Evolutionary conservation across 2,797 vertebrate genomes (phyloP).

Genomic region (Anguilla obscura): DNA sequence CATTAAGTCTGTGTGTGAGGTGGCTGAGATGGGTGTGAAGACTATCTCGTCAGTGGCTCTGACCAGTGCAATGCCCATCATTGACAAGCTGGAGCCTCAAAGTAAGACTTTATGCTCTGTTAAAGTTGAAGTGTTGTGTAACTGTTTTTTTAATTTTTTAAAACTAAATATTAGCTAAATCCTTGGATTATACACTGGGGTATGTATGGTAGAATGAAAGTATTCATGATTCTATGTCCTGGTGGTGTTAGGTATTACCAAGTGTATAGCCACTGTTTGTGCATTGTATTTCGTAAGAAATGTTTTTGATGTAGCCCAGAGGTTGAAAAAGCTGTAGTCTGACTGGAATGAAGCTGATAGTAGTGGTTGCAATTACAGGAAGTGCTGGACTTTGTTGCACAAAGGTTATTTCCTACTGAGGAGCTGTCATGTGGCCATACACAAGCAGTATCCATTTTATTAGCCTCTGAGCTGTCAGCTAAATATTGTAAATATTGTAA

Average conservation of each 20-base stretch:
- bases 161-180: not conserved
- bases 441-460: not conserved
- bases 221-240: not conserved
- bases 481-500: not conserved
- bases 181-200: not conserved
- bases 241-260: not conserved
- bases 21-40: constrained; percentile 83
- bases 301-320: not conserved
- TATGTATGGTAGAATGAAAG: not conserved
- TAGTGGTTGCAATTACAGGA: not conserved
- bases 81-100: constrained; percentile 84
- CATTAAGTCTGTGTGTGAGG: constrained; percentile 83
- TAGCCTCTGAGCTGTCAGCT: not conserved
- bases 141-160: not conserved
- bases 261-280: not conserved
- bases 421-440: not conserved
- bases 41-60: constrained; percentile 80
- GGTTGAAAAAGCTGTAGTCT: not conserved
- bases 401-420: not conserved
- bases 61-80: constrained; percentile 80
- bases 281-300: not conserved
- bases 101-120: constrained; percentile 71
- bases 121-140: not conserved
- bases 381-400: not conserved
- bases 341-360: not conserved